phyloP scores from a whole-genome alignment of 2,888 invertebrate species.

The Nebria brevicollis region DNA sequence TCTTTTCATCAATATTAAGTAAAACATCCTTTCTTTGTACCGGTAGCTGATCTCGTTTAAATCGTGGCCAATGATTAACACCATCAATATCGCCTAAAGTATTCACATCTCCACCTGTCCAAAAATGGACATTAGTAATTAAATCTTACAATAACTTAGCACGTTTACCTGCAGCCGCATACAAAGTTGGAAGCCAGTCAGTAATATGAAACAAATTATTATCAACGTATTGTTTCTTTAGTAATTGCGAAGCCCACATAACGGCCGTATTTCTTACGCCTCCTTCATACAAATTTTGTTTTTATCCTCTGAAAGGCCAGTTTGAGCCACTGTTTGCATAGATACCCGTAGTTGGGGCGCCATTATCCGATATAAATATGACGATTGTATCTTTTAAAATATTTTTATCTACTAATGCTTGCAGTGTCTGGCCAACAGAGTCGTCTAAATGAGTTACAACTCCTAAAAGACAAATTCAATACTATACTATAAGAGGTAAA shows the following conservation, averaged over 20 bases:
- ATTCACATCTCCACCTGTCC: not conserved
- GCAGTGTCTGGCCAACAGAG: conserved; percentile 69
- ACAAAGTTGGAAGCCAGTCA: too few relatives aligned
- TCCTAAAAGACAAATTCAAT: conserved; percentile 60
- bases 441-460: conserved; percentile 88
- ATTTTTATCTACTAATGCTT: conserved; percentile 67
- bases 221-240: conserved; percentile 40
- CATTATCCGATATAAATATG: conserved; percentile 89
- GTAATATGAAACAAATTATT: too few relatives aligned
- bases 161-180: too few relatives aligned
- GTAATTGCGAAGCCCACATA: conserved; percentile 76
- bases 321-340: conserved; percentile 79
- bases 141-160: too few relatives aligned
- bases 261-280: conserved; percentile 80
- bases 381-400: conserved; percentile 86
- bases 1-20: not conserved
- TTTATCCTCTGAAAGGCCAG: conserved; percentile 84
- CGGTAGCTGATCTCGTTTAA: too few relatives aligned
- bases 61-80: too few relatives aligned
- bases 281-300: conserved; percentile 87
- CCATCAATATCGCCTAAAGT: not conserved
- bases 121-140: not conserved
- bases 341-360: conserved; percentile 77
- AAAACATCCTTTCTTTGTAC: not conserved
- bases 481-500: too few relatives aligned